Conservation (phyloP, 2,888 invertebrate species). For the Lasioglossum calceatum region DNA sequence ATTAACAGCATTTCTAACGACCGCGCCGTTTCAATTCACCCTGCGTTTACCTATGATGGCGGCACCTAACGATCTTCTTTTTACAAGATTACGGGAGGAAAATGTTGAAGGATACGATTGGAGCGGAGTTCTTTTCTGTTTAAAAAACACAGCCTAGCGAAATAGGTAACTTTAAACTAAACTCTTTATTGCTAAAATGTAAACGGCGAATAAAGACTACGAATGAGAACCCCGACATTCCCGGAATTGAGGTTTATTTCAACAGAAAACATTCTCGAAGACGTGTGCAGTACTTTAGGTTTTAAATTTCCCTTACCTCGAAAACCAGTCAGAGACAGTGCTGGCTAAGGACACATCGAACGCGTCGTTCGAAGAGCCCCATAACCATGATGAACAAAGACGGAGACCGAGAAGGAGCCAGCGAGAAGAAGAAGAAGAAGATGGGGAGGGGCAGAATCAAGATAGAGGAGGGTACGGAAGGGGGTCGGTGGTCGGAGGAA, state of each 20-base stretch:
- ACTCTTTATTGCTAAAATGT: too few species aligned
- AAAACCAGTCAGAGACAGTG: too few species aligned
- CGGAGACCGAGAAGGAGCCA: background rate
- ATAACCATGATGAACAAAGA: background rate
- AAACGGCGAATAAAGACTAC: too few species aligned
- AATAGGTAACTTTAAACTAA: too few species aligned
- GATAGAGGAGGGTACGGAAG: background rate
- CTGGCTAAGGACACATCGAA: background rate
- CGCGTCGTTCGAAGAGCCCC: constrained; percentile 29
- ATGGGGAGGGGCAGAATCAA: background rate
- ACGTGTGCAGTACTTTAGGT: too few species aligned
- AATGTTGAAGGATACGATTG: background rate
- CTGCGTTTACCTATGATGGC: background rate
- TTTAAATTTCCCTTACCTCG: too few species aligned
- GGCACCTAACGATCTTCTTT: background rate
- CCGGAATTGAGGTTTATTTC: too few species aligned
- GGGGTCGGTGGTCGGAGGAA: background rate
- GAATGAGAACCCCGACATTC: too few species aligned
- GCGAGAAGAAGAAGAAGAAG: background rate
- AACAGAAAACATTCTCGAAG: background rate
- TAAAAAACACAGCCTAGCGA: too few species aligned
- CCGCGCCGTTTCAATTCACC: background rate
- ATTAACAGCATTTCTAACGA: background rate
- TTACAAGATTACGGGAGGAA: background rate
- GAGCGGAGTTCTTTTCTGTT: too few species aligned